phyloP scores from a whole-genome alignment of 1,140 invertebrate species.

The Lasaia peninsularis region DNA sequence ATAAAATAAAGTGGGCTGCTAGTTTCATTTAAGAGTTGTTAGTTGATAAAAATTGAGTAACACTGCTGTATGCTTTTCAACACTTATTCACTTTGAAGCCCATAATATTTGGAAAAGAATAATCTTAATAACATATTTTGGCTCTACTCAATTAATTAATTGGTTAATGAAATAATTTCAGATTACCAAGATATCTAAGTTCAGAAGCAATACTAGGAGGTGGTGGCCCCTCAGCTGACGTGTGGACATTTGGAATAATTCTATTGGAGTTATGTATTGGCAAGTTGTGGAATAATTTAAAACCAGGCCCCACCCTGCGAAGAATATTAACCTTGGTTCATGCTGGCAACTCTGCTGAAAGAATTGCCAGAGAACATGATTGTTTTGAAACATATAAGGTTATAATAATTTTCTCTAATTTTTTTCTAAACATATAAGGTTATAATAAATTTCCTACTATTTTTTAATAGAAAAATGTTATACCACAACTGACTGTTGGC shows the following conservation, averaged over 20 bases:
- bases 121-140: too few relatives aligned
- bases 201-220: slow-evolving; percentile 89
- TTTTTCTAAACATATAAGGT: too few relatives aligned
- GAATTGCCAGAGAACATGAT: slow-evolving; percentile 87
- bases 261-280: slow-evolving; percentile 86
- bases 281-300: slow-evolving; percentile 84
- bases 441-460: too few relatives aligned
- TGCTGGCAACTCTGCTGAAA: slow-evolving; percentile 82
- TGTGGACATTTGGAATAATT: slow-evolving; percentile 95
- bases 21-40: neutral
- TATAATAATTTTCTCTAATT: too few relatives aligned
- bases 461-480: too few relatives aligned
- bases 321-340: slow-evolving; percentile 86
- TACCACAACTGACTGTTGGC: too few relatives aligned
- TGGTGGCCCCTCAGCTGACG: slow-evolving; percentile 86
- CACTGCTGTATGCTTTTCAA: too few relatives aligned
- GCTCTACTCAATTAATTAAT: too few relatives aligned
- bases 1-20: too few relatives aligned
- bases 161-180: slow-evolving; percentile 7
- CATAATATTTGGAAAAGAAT: too few relatives aligned
- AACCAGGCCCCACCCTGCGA: slow-evolving; percentile 84
- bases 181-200: slow-evolving; percentile 86
- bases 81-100: too few relatives aligned
- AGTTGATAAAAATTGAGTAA: too few relatives aligned
- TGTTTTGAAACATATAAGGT: slow-evolving; percentile 82